These are phyloP conservation scores for Aegithalos caudatus DNA, from an alignment of 2,113 vertebrate species.

Conservation along the genomic window DNA sequence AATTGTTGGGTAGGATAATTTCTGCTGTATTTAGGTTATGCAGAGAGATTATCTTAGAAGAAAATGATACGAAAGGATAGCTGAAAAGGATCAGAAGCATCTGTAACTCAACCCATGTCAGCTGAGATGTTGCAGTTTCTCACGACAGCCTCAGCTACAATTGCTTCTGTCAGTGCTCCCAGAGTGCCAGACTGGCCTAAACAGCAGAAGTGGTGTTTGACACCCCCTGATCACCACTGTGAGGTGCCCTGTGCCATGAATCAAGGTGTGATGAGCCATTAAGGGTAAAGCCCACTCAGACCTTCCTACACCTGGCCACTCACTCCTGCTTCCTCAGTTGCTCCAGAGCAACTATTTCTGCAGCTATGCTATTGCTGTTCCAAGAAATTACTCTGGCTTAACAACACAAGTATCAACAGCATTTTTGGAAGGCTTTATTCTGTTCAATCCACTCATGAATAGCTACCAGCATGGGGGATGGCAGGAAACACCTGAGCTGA, in stretches of 20 bases:
- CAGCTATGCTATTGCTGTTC: not conserved
- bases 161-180: not conserved
- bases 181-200: not conserved
- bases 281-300: not conserved
- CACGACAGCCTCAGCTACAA: not conserved
- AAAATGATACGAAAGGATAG: not conserved
- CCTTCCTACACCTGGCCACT: not conserved
- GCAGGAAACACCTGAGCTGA: not conserved
- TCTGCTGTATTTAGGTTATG: not conserved
- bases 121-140: not conserved
- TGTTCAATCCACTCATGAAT: not conserved
- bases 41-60: not conserved
- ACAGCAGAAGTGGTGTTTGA: not conserved
- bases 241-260: not conserved
- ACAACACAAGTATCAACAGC: not conserved
- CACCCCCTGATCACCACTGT: not conserved
- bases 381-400: not conserved
- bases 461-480: not conserved
- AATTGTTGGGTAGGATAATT: not conserved
- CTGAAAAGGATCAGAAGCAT: not conserved
- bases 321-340: not conserved
- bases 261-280: not conserved
- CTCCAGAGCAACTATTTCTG: not conserved
- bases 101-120: not conserved
- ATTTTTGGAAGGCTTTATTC: not conserved